Conservation (phyloP, 1,140 invertebrate species). For the Lepidurus packardi region DNA sequence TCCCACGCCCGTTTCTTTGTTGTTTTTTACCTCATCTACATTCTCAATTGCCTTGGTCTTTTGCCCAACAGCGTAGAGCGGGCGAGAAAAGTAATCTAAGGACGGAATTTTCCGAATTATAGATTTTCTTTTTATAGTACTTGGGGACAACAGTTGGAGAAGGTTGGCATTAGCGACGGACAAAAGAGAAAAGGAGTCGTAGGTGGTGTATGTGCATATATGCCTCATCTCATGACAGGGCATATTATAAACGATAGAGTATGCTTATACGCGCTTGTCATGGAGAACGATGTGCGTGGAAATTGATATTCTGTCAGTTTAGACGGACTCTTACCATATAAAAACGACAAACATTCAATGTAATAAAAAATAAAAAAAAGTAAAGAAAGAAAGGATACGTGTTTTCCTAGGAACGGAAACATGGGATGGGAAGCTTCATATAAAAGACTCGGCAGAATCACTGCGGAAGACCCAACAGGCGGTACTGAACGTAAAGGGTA, state of each 20-base stretch:
- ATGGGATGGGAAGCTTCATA: background rate
- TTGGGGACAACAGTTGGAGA: constrained; percentile 34
- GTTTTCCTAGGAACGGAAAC: background rate
- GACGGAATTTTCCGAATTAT: background rate
- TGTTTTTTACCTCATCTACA: too few relatives aligned
- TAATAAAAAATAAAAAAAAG: background rate
- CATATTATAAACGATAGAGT: background rate
- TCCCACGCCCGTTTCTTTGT: too few relatives aligned
- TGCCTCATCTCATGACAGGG: background rate
- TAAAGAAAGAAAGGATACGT: background rate
- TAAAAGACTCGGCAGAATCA: background rate
- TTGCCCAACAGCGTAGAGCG: background rate
- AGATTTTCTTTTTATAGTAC: constrained; percentile 13
- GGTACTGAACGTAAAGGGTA: background rate
- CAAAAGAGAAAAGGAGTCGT: background rate
- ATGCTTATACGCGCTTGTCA: background rate
- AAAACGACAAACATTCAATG: background rate
- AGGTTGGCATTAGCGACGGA: constrained; percentile 33
- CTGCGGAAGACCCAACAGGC: constrained; percentile 1
- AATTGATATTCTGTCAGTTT: background rate
- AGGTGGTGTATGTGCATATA: background rate
- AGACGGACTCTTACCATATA: background rate
- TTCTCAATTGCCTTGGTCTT: too few relatives aligned
- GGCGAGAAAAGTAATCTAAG: background rate
- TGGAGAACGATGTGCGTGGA: background rate